These are phyloP conservation scores for Drosophila ezoana DNA, from an alignment of 2,888 invertebrate genomes.

Conservation along the genomic window DNA sequence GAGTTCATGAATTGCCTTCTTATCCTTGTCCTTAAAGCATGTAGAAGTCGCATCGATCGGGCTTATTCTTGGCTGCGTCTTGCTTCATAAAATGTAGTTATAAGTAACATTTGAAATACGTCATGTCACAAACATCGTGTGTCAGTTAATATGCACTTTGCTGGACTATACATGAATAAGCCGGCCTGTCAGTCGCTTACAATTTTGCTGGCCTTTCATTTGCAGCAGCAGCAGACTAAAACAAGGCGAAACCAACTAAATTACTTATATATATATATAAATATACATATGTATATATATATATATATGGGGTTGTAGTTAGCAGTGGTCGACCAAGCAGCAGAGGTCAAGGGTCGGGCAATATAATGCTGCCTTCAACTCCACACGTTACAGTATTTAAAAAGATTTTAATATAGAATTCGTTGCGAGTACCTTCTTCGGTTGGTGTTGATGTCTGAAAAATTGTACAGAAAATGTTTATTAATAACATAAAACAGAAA, in stretches of 20 bases:
- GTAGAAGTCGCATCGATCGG: no score
- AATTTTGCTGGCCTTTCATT: conserved; percentile 60
- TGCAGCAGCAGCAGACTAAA: conserved; percentile 41
- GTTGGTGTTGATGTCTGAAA: neutral
- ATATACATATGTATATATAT: neutral
- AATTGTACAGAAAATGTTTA: no score
- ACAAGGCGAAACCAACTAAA: conserved; percentile 43
- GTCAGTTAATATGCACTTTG: conserved; percentile 10
- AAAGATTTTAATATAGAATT: conserved; percentile 27
- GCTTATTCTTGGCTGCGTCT: no score
- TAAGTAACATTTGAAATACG: neutral
- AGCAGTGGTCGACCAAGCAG: conserved; percentile 20
- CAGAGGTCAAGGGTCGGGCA: conserved; percentile 46
- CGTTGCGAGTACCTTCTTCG: conserved; percentile 2
- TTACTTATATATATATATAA: conserved; percentile 28
- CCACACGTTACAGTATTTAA: conserved; percentile 26
- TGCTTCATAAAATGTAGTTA: neutral
- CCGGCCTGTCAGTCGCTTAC: conserved; percentile 37
- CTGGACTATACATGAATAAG: conserved; percentile 24
- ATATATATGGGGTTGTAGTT: conserved; percentile 12
- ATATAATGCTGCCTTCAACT: conserved; percentile 24
- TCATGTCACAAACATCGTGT: conserved; percentile 1
- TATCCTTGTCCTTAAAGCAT: no score
- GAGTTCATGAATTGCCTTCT: neutral
- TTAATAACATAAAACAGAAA: neutral